Base-by-base conservation (phyloP, 1,140 invertebrate genomes). In the Patella vulgata region DNA sequence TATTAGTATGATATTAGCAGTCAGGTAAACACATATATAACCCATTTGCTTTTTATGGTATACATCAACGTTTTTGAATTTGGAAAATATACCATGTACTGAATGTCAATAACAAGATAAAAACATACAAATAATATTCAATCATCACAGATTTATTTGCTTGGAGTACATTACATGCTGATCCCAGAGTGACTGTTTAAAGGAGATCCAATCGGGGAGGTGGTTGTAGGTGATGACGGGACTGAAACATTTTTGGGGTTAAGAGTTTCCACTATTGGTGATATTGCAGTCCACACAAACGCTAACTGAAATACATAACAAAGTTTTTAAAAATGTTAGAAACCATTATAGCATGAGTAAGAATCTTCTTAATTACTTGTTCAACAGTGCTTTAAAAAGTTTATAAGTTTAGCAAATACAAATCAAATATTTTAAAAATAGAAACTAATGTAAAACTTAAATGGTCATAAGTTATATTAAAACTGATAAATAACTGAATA, bases 211-310 rank as follows among this genome's bases (percentile, higher is more conserved):
- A 68, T 40, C 8, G 67, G 68, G 19, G 68, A 68, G 6, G 59
- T 70, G 30, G 67, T 44, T 50, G 66, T 61, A 4, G 70, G 61
- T 31, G 43, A 57, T 39, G 61, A 51, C 14, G 55, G 62, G 23
- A 53, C 42, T 39, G 59, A 36, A n/a, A 52, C 43, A 21, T 64
- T 57, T 59, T 66, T 51, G 51, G 50, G 27, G 31, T 19, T 51
- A 23, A 64, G 42, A 1, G 25, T 46, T n/a, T 73, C 67, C 21
- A 74, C 63, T 2, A 78, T 75, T 19, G 73, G 75, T 53, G 55
- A 56, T 28, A 78, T 65, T 23, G 67, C 63, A 51, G 61, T 56
- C 75, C 75, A 78, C 5, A 73, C 73, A 58, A 66, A 68, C 39
- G 68, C 68, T 43, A 78, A 55, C 75, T 78, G 65, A 55, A 70